Percentiles rank a stretch among this genome's conserved stretches.
Conservation (phyloP, 2,888 invertebrate species). For the Dynastes grantii region DNA sequence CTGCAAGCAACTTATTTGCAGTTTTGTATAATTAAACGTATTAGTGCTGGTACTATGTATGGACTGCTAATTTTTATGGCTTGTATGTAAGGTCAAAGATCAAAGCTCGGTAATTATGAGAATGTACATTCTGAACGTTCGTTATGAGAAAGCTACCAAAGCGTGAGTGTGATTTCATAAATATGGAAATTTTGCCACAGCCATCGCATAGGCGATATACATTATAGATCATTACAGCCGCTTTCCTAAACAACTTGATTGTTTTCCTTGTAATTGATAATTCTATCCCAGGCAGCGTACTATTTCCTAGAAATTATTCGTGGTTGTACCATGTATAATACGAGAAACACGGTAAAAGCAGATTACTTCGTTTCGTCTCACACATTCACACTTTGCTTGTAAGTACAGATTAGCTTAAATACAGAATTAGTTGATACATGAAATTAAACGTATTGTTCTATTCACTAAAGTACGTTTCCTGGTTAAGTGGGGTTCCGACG, state of each 20-base stretch:
- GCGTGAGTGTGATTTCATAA: slow-evolving; percentile 37
- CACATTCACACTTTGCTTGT: background rate
- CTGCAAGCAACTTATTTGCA: background rate
- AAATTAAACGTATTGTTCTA: background rate
- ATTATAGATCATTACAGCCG: slow-evolving; percentile 26
- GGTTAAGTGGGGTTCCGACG: too few species aligned
- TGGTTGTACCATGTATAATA: background rate
- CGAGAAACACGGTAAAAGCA: too few species aligned
- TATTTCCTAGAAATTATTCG: background rate
- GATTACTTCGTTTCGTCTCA: background rate
- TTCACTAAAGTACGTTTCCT: too few species aligned
- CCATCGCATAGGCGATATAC: slow-evolving; percentile 10
- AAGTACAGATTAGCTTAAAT: background rate
- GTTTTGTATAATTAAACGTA: background rate
- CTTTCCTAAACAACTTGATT: slow-evolving; percentile 17
- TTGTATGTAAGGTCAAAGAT: slow-evolving; percentile 24
- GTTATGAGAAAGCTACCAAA: slow-evolving; percentile 45
- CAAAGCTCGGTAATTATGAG: slow-evolving; percentile 37
- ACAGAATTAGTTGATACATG: background rate
- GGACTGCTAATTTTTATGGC: slow-evolving; percentile 14
- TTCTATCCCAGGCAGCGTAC: slow-evolving; percentile 6
- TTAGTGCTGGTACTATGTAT: background rate
- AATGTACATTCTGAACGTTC: slow-evolving; percentile 22
- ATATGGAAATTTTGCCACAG: slow-evolving; percentile 31
- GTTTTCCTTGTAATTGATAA: slow-evolving; percentile 26